Base-by-base conservation (phyloP, 2,888 invertebrate species). In the Brenthis hecate region DNA sequence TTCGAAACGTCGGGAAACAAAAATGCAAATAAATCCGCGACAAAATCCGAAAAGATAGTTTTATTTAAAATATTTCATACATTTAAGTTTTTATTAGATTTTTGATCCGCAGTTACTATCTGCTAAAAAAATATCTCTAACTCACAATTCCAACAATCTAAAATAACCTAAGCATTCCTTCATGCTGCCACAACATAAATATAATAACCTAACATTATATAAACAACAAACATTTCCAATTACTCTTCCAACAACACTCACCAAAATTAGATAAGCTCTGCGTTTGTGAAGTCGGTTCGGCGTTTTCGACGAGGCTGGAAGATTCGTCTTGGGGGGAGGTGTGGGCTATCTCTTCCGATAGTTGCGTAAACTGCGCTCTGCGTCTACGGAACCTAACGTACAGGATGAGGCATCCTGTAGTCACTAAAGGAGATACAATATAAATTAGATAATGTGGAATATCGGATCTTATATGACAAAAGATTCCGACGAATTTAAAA, bases 351-450 rank as follows among this genome's bases (percentile, higher is more conserved):
- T 95, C 95, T 19, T 94, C 93, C 0, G 94, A 92, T n/a, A 94
- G 85, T 4, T 94, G 93, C 70, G 94, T 85, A 81, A 95, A 95
- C 76, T 94, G 94, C n/a, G 94, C 94, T 77, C 95, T 95, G 72
- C 96, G 95, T 53, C 95, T 94, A 60, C 95, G 94, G 82, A 96
- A 96, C 50, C 98, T 94, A 80, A 97, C 96, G 87, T 97, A 97
- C 67, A 98, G 86, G 47, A 98, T 95, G 69, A 98, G 91, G 79
- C 97, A 96, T 1, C 96, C 96, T 4, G 96, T 94, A 0, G 97
- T 96, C 60, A 97, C 96, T 95, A 13, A 50, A 13, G 6, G 6
- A 3, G 32, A 60, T 50, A n/a, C 13, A 60, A 50, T 28, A 23
- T 13, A 13, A 57, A 13, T 47, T 3, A 14, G 19, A 36, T 48